Conservation (phyloP, 1,140 invertebrate species). For the Macrobrachium rosenbergii region DNA sequence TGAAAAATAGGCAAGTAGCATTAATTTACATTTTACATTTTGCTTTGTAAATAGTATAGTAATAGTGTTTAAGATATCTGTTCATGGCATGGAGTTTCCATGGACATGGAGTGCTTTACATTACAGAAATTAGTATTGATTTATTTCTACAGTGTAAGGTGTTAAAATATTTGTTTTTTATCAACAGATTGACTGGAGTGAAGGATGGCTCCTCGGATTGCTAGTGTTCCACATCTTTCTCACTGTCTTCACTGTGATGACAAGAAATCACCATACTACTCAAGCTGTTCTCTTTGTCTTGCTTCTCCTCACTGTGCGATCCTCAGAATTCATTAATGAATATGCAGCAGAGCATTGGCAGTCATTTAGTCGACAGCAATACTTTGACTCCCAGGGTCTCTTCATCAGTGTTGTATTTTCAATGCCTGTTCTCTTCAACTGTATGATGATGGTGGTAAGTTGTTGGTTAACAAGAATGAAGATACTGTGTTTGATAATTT, state of each 20-base stretch:
- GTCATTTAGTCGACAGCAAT: conserved; percentile 88
- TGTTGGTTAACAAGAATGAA: too few species aligned
- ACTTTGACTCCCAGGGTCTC: conserved; percentile 92
- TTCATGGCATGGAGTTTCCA: too few species aligned
- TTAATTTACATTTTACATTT: too few species aligned
- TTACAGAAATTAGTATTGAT: too few species aligned
- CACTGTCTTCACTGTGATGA: conserved; percentile 83
- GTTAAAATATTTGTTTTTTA: too few species aligned
- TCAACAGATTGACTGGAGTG: conserved; percentile 86
- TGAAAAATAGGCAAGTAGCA: too few species aligned
- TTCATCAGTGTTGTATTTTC: conserved; percentile 94
- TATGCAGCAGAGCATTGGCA: conserved; percentile 86
- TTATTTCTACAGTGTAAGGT: too few species aligned
- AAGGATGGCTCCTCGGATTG: conserved; percentile 85
- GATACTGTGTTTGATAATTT: neutral
- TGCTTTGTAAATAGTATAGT: too few species aligned
- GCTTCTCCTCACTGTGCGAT: conserved; percentile 85
- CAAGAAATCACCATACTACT: conserved; percentile 87
- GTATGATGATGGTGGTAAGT: conserved; percentile 94
- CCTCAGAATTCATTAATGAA: conserved; percentile 90
- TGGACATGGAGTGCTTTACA: too few species aligned
- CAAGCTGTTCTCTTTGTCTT: conserved; percentile 86
- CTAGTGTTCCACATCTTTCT: conserved; percentile 82
- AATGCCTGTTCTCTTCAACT: conserved; percentile 89
- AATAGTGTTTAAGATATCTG: too few species aligned